Percentiles rank a stretch among this genome's conserved stretches.
These are phyloP conservation scores for Caiman crocodilus DNA, from an alignment of 2,797 vertebrate genomes.

Conservation along the genomic window DNA sequence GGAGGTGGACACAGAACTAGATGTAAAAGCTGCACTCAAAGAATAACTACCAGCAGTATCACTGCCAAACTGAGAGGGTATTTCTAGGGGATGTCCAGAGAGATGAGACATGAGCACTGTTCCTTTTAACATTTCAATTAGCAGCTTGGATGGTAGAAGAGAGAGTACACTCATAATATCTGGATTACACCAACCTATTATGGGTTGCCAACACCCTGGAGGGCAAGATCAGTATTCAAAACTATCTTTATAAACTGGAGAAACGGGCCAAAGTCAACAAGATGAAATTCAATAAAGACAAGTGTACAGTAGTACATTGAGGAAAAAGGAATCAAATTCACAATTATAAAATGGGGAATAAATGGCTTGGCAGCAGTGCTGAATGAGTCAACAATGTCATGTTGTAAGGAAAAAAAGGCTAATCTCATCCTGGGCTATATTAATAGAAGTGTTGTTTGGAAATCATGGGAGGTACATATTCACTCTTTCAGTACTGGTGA, in stretches of 20 bases:
- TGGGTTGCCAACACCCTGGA: conserved; percentile 19
- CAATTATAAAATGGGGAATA: background rate
- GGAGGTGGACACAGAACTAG: background rate
- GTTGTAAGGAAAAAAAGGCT: background rate
- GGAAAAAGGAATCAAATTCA: conserved; percentile 2
- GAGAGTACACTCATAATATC: conserved; percentile 20
- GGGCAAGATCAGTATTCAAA: background rate
- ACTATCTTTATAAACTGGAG: background rate
- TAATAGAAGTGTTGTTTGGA: background rate
- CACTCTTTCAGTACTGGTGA: background rate
- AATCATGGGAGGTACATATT: background rate
- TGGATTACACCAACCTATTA: background rate
- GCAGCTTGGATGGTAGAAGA: background rate
- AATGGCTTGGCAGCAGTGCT: background rate
- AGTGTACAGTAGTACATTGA: background rate
- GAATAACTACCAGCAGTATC: background rate
- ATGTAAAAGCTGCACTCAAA: background rate
- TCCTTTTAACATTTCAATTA: conserved; percentile 31
- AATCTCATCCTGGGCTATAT: background rate
- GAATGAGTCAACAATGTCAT: background rate
- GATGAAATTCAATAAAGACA: background rate
- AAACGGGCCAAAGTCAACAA: conserved; percentile 19
- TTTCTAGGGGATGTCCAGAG: background rate
- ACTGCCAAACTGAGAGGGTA: accelerated
- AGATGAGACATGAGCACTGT: background rate